Base-by-base conservation (phyloP, 1,140 invertebrate genomes). In the Ctenoplectra terminalis region DNA sequence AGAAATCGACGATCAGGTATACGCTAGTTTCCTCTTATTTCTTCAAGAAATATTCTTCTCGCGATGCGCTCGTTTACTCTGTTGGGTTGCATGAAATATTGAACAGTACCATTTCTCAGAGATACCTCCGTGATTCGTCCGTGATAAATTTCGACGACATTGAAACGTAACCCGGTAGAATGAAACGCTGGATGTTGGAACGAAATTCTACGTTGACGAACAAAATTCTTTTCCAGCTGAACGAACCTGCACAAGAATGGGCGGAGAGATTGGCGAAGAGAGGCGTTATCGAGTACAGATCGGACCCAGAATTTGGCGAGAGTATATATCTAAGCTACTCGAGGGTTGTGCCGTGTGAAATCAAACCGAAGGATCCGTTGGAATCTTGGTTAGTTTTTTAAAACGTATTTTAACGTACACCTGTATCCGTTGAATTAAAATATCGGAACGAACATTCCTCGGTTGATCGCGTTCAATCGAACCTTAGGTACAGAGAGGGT, bases 1-100 rank as follows among this genome's bases (percentile, higher is more conserved):
- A 69, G 92, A 94, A 91, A 83, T 97, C 54, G 93, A 95, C 83
- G 89, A 95, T 91, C 92, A 96, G 92, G 96, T 97, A 84, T 29
- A 43, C 54, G 29, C 23, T 5, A 8, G 2, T 76, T 43, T 54
- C 8, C 34, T n/a, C 6, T 31, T 71, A 37, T 70, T 61, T 60
- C 43, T 6, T 4, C 20, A 23, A 40, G 37, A 46, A 60, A 17
- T 23, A 46, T 61, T 34, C 56, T 15, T 43, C 15, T 0, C 29
- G 37, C 23, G 37, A 23, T 9, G 34, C 6, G 61, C 37, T 40
- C 23, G 61, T 40, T 64, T 64, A 17, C 34, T 58, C 15, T 0
- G 1, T 15, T 3, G 20, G 61, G 13, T 43, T 40, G 8, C n/a
- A 17, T 71, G 50, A 26, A 71, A 71, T 71, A 52, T 71, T 8